Percentiles rank a stretch among this genome's conserved stretches.
Evolutionary conservation across 2,797 vertebrate genomes (phyloP).

Genomic region (Anas bernieri): DNA sequence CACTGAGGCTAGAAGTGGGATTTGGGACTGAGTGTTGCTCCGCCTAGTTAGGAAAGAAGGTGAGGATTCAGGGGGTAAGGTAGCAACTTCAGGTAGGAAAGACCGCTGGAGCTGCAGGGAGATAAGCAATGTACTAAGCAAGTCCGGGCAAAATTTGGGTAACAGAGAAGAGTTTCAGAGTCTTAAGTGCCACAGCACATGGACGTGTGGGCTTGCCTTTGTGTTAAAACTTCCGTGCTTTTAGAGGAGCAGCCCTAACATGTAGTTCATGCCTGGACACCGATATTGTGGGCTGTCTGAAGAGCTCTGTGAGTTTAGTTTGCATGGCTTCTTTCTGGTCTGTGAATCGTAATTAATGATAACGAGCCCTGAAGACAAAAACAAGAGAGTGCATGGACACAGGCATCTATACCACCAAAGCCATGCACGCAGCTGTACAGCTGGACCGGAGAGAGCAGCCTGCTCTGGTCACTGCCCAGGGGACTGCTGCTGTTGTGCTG

Average conservation of each 20-base stretch:
- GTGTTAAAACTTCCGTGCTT: background rate
- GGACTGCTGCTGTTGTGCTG: background rate
- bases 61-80: background rate
- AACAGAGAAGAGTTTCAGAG: background rate
- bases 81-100: background rate
- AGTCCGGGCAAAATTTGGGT: background rate
- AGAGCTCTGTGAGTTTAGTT: background rate
- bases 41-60: background rate
- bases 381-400: rapidly evolving
- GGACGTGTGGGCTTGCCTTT: background rate
- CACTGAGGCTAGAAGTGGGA: background rate
- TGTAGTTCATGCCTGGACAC: background rate
- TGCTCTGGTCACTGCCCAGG: background rate
- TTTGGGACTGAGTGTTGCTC: background rate
- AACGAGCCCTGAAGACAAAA: background rate
- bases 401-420: background rate
- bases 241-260: rapidly evolving
- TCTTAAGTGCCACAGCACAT: rapidly evolving
- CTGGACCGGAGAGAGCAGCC: background rate
- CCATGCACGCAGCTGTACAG: background rate
- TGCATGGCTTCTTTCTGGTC: background rate
- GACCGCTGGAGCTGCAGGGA: background rate
- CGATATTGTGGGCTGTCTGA: background rate
- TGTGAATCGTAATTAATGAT: background rate
- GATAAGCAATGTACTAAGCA: background rate